A percentile compares a stretch with the other conserved stretches of the same genome.
phyloP scores from a whole-genome alignment of 2,113 vertebrate species.

The Meriones unguiculatus region DNA sequence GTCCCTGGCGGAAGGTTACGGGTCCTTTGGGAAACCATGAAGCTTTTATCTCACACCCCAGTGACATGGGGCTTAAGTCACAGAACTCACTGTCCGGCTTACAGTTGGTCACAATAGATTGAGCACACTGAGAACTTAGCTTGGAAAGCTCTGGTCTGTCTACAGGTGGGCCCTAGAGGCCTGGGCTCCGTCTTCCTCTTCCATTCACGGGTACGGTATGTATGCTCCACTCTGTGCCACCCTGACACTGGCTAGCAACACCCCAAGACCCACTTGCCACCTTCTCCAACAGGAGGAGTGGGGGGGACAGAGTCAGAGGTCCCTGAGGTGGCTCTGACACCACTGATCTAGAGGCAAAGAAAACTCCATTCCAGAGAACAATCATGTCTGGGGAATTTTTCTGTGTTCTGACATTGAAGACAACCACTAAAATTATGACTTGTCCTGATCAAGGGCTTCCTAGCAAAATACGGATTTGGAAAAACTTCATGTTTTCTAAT shows the following conservation, averaged over 20 bases:
- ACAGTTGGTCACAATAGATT: neutral
- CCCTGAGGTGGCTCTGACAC: neutral
- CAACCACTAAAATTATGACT: neutral
- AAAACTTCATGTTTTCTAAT: neutral
- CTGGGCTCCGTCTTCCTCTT: neutral
- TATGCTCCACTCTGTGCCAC: neutral
- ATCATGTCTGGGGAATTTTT: neutral
- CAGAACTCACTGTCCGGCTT: neutral
- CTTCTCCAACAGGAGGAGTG: neutral
- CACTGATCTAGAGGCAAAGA: neutral
- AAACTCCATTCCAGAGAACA: neutral
- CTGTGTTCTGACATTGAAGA: neutral
- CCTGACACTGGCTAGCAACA: fast-evolving
- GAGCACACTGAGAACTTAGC: neutral
- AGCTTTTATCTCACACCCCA: neutral
- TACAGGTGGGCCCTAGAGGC: neutral
- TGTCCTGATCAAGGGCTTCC: neutral
- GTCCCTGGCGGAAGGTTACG: neutral
- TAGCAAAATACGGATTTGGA: neutral
- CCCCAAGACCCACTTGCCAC: neutral
- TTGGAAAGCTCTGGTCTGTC: neutral
- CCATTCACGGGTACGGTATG: too few relatives aligned
- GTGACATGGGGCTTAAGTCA: neutral
- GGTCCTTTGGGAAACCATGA: neutral
- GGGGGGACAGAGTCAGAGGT: too few relatives aligned